Base-by-base conservation (phyloP, 2,113 vertebrate species). In the Oplegnathus fasciatus region DNA sequence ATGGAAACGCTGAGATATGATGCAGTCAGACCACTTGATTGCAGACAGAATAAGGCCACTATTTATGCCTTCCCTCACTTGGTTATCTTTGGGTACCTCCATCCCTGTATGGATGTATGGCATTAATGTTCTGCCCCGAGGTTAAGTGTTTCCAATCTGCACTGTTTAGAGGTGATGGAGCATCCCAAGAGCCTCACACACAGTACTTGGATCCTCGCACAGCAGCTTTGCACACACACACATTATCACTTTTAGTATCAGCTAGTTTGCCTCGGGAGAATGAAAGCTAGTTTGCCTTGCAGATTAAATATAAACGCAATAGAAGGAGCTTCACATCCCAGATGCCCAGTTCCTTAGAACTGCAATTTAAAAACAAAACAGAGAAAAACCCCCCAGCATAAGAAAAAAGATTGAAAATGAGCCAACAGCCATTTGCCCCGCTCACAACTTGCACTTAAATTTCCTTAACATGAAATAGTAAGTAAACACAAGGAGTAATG, bases 1-100 rank as follows among this genome's bases (percentile, higher is more conserved):
- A 91, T 88, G 86, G 86, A 90, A 89, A 82, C 13, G 48, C 61
- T 68, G 61, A 69, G 74, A 91, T 84, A 78, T 81, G 55, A 87
- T 80, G 52, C 64, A 84, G 58, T 70, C 28, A 48, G 75, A 61
- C 64, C 68, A 83, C 83, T 87, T 87, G 67, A 80, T 74, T 84
- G 64, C 44, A 87, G 84, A 82, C 82, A 75, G 75, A 89, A 90
- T 76, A 44, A 84, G 66, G 78, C 22, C 22, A 80, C 65, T 82
- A 55, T 80, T 80, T 79, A 78, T 88, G 61, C n/a, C 30, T 75
- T 24, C 44, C 18, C 37, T 46, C 40, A 40, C 80, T 58, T 54
- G 17, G 77, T 84, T 89, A 83, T 91, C 74, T 82, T 48, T 17
- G 64, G 50, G 42, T 62, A 74, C 73, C 84, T 84, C 64, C 34